Percentiles rank a stretch among this genome's conserved stretches.
These are phyloP conservation scores for Ditula angustiorana DNA, from an alignment of 2,888 invertebrate genomes.

Conservation along the genomic window DNA sequence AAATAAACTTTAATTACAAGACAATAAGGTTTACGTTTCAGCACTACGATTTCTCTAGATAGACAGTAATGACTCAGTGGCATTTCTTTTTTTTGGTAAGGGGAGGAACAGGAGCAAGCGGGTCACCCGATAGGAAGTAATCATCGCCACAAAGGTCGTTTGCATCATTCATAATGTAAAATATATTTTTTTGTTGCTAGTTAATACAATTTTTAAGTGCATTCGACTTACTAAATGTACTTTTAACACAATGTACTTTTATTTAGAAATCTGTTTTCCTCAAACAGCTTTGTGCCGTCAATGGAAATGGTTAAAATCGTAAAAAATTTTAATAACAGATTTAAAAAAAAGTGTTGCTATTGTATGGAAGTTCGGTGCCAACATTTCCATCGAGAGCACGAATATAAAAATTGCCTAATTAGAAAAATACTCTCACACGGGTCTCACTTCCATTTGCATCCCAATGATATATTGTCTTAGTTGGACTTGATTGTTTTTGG, in stretches of 20 bases:
- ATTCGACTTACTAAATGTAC: too few species aligned
- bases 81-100: too few species aligned
- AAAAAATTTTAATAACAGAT: background rate
- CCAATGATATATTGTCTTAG: conserved; percentile 3
- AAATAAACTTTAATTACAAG: too few species aligned
- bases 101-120: too few species aligned
- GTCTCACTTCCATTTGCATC: background rate
- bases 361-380: background rate
- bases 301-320: conserved; percentile 1
- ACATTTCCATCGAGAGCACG: conserved; percentile 9
- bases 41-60: too few species aligned
- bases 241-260: conserved; percentile 42
- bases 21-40: too few species aligned
- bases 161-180: background rate
- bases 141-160: too few species aligned
- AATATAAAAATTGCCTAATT: conserved; percentile 24
- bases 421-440: conserved; percentile 30
- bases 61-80: too few species aligned
- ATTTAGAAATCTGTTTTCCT: conserved; percentile 47
- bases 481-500: background rate
- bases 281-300: conserved; percentile 9
- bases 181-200: too few species aligned
- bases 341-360: background rate
- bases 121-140: too few species aligned
- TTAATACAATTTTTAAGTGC: too few species aligned